phyloP scores from a whole-genome alignment of 2,113 vertebrate species.

The Trinectes maculatus region DNA sequence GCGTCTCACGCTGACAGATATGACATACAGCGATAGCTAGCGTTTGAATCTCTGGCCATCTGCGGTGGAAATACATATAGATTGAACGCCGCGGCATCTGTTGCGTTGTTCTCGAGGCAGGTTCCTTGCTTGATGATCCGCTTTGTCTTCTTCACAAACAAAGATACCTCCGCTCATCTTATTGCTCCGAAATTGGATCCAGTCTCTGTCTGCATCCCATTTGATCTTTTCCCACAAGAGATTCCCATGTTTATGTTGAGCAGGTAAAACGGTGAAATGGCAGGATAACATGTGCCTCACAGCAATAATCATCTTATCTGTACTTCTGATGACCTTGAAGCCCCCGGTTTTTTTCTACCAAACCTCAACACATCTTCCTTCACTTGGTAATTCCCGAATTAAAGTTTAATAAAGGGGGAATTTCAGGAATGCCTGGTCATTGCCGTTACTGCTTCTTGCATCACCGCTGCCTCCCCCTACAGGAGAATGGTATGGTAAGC shows the following conservation, averaged over 20 bases:
- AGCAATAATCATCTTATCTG: slow-evolving; percentile 55
- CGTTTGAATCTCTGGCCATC: slow-evolving; percentile 19
- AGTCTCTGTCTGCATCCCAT: slow-evolving; percentile 42
- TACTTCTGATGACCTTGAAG: slow-evolving; percentile 42
- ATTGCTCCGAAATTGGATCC: slow-evolving; percentile 66
- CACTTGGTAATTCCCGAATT: slow-evolving; percentile 69
- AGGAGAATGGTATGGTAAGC: background rate
- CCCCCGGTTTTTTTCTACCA: slow-evolving; percentile 31
- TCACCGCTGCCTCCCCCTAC: background rate
- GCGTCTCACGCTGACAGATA: slow-evolving; percentile 42
- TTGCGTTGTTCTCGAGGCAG: slow-evolving; percentile 44
- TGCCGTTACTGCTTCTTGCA: slow-evolving; percentile 15
- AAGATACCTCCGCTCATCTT: slow-evolving; percentile 59
- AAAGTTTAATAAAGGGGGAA: slow-evolving; percentile 75
- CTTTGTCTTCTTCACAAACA: slow-evolving; percentile 67
- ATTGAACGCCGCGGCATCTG: slow-evolving; percentile 28
- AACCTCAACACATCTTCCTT: slow-evolving; percentile 45
- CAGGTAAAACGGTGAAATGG: slow-evolving; percentile 53
- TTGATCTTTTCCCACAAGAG: slow-evolving; percentile 67
- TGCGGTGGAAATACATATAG: slow-evolving; percentile 23
- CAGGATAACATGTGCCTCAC: slow-evolving; percentile 54
- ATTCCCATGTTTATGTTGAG: slow-evolving; percentile 48
- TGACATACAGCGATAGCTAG: slow-evolving; percentile 42
- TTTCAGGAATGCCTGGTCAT: slow-evolving; percentile 67
- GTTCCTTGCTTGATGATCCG: slow-evolving; percentile 54